Percentiles rank a stretch among this genome's conserved stretches.
Conservation (phyloP, 2,888 invertebrate genomes). For the Lochmaea crataegi region DNA sequence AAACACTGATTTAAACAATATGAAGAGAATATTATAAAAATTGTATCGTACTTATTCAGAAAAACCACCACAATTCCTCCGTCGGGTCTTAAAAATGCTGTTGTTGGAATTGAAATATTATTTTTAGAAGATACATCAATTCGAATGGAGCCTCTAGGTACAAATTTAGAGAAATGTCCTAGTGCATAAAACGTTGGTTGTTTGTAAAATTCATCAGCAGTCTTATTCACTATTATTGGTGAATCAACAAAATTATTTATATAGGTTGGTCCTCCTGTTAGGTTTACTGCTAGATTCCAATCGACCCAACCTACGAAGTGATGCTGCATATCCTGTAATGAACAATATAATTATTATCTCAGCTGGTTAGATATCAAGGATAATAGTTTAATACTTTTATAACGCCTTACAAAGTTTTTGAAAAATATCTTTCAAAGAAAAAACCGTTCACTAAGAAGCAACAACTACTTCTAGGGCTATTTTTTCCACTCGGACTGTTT, state of each 20-base stretch:
- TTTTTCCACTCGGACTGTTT: no score
- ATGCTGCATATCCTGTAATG: neutral
- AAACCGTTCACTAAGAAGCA: no score
- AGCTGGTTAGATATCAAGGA: no score
- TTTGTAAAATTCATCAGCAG: slow-evolving; percentile 81
- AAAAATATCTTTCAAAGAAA: no score
- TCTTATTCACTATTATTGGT: slow-evolving; percentile 75
- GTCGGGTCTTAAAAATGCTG: slow-evolving; percentile 69
- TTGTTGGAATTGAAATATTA: slow-evolving; percentile 59
- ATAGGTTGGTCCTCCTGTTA: slow-evolving; percentile 85
- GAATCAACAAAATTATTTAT: slow-evolving; percentile 83
- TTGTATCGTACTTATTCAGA: slow-evolving; percentile 62
- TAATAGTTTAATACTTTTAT: no score
- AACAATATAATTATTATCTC: slow-evolving; percentile 55
- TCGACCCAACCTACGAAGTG: slow-evolving; percentile 83
- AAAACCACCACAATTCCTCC: slow-evolving; percentile 65
- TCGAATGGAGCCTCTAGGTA: slow-evolving; percentile 71
- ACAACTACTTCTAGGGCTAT: no score
- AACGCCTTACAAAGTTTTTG: no score
- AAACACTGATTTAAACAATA: no score
- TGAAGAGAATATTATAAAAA: no score
- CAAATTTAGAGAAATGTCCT: slow-evolving; percentile 79
- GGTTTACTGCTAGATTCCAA: slow-evolving; percentile 87
- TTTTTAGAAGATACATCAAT: slow-evolving; percentile 56
- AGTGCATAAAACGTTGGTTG: slow-evolving; percentile 90